Evolutionary conservation across 2,797 vertebrate species (phyloP).

Genomic region (Momotus momota): DNA sequence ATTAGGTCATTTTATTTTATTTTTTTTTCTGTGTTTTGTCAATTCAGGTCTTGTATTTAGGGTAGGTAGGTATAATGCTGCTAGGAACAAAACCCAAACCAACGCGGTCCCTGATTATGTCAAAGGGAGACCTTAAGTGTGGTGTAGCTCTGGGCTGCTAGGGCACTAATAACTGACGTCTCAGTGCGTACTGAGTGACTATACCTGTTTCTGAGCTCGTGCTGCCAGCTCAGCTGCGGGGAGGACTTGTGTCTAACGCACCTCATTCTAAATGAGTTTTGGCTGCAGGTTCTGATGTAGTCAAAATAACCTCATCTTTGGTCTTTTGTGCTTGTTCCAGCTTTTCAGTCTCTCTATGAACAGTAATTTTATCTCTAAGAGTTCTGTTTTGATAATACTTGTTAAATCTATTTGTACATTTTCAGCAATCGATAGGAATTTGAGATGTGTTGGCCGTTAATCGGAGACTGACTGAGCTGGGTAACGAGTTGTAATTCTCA

Average conservation of each 20-base stretch:
- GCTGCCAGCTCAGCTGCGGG: not conserved
- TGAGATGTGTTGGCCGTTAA: not conserved
- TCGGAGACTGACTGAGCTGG: not conserved
- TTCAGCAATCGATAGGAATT: not conserved
- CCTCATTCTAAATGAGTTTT: accelerated
- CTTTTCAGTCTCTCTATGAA: not conserved
- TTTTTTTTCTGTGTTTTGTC: not conserved
- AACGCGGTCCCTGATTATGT: not conserved
- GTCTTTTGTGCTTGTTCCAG: not conserved
- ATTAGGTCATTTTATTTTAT: not conserved
- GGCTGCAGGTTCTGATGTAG: not conserved
- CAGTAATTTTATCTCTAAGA: not conserved
- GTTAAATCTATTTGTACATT: not conserved
- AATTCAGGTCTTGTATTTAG: accelerated
- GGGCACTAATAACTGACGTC: not conserved
- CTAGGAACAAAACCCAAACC: too few species aligned
- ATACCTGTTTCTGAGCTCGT: accelerated
- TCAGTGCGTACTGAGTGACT: not conserved
- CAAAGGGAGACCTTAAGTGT: not conserved
- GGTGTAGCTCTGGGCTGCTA: not conserved
- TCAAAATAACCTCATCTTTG: not conserved
- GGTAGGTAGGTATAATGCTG: not conserved
- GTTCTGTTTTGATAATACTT: not conserved
- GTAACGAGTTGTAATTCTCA: not conserved
- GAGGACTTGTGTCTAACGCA: not conserved